Conservation (phyloP, 2,888 invertebrate species). For the Boloria selene region DNA sequence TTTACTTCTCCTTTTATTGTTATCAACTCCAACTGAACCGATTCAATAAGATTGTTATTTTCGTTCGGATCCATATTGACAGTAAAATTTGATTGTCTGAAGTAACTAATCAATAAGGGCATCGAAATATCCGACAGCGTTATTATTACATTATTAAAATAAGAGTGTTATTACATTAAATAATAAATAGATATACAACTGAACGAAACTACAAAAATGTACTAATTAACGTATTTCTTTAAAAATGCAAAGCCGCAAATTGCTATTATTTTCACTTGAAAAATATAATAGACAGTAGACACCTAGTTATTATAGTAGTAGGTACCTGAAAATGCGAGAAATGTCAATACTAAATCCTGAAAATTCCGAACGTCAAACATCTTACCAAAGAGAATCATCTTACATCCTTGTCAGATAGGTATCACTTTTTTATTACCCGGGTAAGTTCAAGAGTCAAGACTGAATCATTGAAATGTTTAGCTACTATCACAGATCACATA, state of each 20-base stretch:
- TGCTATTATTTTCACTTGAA: conserved; percentile 3
- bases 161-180: background rate
- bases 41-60: conserved; percentile 24
- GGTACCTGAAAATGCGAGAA: conserved; percentile 9
- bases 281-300: background rate
- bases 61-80: conserved; percentile 32
- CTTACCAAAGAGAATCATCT: too few relatives aligned
- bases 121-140: conserved; percentile 8
- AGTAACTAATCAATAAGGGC: background rate
- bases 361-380: conserved; percentile 12
- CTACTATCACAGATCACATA: too few relatives aligned
- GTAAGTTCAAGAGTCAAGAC: conserved; percentile 7
- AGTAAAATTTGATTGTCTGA: background rate
- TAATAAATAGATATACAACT: background rate
- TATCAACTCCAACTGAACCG: conserved; percentile 22
- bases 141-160: conserved; percentile 15
- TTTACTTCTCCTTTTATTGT: conserved; percentile 20
- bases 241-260: background rate
- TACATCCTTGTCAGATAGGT: too few relatives aligned
- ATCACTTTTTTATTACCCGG: background rate
- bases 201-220: background rate
- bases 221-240: background rate
- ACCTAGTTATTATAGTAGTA: too few relatives aligned
- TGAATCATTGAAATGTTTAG: too few relatives aligned
- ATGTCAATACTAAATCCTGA: conserved; percentile 9